Base-by-base conservation (phyloP, 2,888 invertebrate species). In the Geophilus truncorum region DNA sequence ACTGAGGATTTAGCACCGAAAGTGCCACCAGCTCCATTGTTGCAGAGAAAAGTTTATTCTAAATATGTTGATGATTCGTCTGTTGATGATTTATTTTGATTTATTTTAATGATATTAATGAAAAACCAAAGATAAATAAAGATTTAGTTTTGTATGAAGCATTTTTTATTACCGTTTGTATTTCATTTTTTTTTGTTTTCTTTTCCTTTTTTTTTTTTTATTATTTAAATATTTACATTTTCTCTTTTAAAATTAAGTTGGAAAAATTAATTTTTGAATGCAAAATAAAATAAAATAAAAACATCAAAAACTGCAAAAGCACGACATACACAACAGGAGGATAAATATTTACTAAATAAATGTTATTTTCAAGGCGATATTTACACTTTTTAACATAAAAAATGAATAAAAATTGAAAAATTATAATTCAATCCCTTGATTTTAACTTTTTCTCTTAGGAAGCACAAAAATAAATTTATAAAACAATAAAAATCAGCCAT, bases 301-400 rank as follows among this genome's bases (percentile, higher is more conserved):
- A 23, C 4, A 70, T n/a, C 1, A 28, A 70, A 70, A 70, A 70
- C 28, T 70, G 70, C 70, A 70, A 70, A 28, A 70, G 70, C 70
- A 70, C 70, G 28, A 70, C 70, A 70, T 70, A 70, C 70, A 70
- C 51, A 70, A 70, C 70, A 70, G 70, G 25, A 28, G 70, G 70
- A 28, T 70, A 70, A 28, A 23, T 70, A 70, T n/a, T n/a, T 28
- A 70, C 23, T 70, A n/a, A 70, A 70, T 70, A 70, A 70, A 70
- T 70, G 70, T 25, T 28, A 70, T 70, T 51, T n/a, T 21, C 15
- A 51, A 18, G 7, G n/a, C 0, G 7, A 10, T 70, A 70, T 70
- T 70, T 70, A 70, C 70, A 70, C 6, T n/a, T 28, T 12, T 10
- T 10, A 57, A 57, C 9, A 9, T 12, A 40, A 9, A 40, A 40